Conservation (phyloP, 2,888 invertebrate species). For the Eilema caniola region DNA sequence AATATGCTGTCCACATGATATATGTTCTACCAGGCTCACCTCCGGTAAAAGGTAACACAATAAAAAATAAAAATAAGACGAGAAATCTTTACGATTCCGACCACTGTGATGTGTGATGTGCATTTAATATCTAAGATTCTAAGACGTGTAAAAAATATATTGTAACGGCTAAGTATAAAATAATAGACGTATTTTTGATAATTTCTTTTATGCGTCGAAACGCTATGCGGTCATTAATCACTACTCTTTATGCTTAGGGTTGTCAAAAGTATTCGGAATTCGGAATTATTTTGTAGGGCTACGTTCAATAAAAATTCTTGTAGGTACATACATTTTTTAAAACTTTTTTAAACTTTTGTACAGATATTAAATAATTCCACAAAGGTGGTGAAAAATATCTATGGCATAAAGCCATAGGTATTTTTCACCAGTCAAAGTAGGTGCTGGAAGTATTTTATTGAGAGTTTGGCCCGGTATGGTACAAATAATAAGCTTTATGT, state of each 20-base stretch:
- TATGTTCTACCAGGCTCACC: conserved; percentile 12
- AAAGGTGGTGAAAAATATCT: too few species aligned
- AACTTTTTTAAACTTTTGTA: too few species aligned
- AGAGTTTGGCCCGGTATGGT: too few species aligned
- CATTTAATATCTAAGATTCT: conserved; percentile 46
- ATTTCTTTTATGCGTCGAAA: conserved; percentile 56
- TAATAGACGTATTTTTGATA: conserved; percentile 70
- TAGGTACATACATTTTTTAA: too few species aligned
- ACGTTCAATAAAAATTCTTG: not conserved
- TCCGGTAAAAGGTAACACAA: not conserved
- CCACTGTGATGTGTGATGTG: conserved; percentile 39
- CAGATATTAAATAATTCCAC: too few species aligned
- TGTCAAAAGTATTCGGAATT: conserved; percentile 23
- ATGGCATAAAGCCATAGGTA: too few species aligned
- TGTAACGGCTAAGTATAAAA: conserved; percentile 68
- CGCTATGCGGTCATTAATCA: conserved; percentile 72
- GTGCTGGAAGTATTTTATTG: too few species aligned
- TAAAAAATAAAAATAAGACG: conserved; percentile 13
- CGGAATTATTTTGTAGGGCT: not conserved
- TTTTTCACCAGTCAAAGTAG: too few species aligned
- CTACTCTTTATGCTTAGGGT: conserved; percentile 49
- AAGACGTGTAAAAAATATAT: conserved; percentile 34
- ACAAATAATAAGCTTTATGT: too few species aligned
- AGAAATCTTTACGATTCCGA: conserved; percentile 9
- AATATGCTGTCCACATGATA: conserved; percentile 8